phyloP scores from a whole-genome alignment of 2,888 invertebrate species.

The Pollenia labialis region DNA sequence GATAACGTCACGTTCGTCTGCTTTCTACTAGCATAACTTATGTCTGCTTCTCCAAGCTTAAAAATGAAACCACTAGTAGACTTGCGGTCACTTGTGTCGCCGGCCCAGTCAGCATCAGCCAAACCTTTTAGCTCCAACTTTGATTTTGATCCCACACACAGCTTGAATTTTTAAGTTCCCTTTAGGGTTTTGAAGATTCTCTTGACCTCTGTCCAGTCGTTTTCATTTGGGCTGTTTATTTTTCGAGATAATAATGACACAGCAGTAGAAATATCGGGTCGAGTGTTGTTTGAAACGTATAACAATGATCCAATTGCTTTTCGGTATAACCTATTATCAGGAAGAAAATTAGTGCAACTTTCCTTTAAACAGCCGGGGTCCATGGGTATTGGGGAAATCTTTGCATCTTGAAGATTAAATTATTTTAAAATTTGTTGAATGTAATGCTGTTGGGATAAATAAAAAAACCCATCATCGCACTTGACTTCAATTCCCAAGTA shows the following conservation, averaged over 20 bases:
- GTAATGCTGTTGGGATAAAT: no score
- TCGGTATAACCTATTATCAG: no score
- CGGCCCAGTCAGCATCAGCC: constrained; percentile 46
- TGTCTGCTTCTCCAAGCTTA: constrained; percentile 42
- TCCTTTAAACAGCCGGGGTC: no score
- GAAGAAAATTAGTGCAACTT: no score
- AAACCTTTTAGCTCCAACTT: constrained; percentile 14
- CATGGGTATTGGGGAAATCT: no score
- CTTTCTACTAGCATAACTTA: constrained; percentile 46
- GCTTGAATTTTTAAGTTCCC: constrained; percentile 19
- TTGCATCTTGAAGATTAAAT: no score
- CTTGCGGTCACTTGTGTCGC: constrained; percentile 20
- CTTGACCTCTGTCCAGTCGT: constrained; percentile 43
- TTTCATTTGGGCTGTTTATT: constrained; percentile 27
- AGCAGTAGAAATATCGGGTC: constrained; percentile 33
- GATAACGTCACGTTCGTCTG: constrained; percentile 36
- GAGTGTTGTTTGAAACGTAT: no score
- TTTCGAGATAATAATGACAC: constrained; percentile 38
- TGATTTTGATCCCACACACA: constrained; percentile 30
- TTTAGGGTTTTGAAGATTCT: constrained; percentile 37
- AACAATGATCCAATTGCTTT: no score
- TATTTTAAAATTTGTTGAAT: no score
- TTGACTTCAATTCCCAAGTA: no score
- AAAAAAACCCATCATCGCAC: no score
- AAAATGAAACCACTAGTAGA: constrained; percentile 30